Percentiles rank a stretch among this genome's conserved stretches.
phyloP scores from a whole-genome alignment of 2,797 vertebrate species.

The Crax fasciolata region DNA sequence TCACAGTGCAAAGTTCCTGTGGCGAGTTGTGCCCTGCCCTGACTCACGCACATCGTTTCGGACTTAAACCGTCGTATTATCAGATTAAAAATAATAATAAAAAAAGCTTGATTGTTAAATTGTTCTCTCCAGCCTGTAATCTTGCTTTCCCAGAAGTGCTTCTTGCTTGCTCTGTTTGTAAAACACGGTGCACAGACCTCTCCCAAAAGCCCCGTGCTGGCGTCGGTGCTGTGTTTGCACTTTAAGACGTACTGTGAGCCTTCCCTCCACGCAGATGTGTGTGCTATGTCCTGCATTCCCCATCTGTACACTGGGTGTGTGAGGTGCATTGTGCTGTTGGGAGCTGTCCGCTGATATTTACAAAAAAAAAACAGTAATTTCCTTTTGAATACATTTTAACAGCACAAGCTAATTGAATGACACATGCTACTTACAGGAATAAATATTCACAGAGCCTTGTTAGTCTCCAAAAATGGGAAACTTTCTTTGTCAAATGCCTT shows the following conservation, averaged over 20 bases:
- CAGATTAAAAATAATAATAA: neutral
- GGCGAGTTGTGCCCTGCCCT: accelerated
- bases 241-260: neutral
- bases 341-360: neutral
- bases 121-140: neutral
- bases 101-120: neutral
- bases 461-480: neutral
- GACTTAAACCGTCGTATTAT: neutral
- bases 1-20: neutral
- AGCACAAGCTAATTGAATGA: neutral
- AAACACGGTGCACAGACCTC: accelerated
- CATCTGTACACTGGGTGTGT: neutral
- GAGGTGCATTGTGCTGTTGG: neutral
- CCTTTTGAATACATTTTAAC: neutral
- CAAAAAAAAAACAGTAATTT: neutral
- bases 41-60: neutral
- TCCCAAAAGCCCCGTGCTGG: neutral
- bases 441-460: neutral
- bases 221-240: neutral
- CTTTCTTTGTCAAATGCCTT: neutral
- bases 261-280: neutral
- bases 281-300: neutral
- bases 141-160: accelerated
- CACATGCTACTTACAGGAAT: neutral
- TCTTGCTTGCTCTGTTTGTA: accelerated